Evolutionary conservation across 1,140 invertebrate genomes (phyloP), one percentile per base, ranked within the genome.

Genomic region (Cepaea nemoralis): DNA sequence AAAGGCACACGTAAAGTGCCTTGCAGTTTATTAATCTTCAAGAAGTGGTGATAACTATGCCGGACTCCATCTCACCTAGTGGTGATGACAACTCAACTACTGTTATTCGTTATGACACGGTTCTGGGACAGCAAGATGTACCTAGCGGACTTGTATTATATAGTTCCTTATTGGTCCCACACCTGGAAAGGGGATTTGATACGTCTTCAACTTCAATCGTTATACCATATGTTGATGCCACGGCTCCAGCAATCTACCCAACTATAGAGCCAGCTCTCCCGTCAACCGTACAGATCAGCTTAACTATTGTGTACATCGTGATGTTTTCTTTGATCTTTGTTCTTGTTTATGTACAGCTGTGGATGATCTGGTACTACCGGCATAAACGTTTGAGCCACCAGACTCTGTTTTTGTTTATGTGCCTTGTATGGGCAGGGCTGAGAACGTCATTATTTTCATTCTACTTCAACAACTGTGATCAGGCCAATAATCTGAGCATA

Each of bases 371-470:
- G 86, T 92, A 89, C 77, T 91, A 91, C 83, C 83, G 88, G 83
- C 90, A 92, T 83, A 91, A 90, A 84, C 84, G 89, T 33, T 84
- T 91, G n/a, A 91, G 91, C 83, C 90, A 91, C 81, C 91, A 92
- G 80, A 91, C 91, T 35, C 90, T 91, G 19, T 91, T 92, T 81
- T 81, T 92, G 19, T 91, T 90, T 78, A 82, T 90, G 16, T 88
- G 90, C 77, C 77, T 92, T 33, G 55, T 91, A 12, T 92, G 91
- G 91, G 86, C 91, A 35, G 90, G 89, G 50, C 82, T 92, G 19
- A 82, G 91, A 10, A 88, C 87, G 1, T 90, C 89, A 27, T 81
- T 92, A n/a, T 92, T 92, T 80, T 91, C 91, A 31, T 91, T 91
- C 85, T 91, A 92, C 83, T 91, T 90, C 80, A 83, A 88, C 75